These are phyloP conservation scores for Nanger granti DNA, from an alignment of 2,113 vertebrate genomes.

Conservation along the genomic window DNA sequence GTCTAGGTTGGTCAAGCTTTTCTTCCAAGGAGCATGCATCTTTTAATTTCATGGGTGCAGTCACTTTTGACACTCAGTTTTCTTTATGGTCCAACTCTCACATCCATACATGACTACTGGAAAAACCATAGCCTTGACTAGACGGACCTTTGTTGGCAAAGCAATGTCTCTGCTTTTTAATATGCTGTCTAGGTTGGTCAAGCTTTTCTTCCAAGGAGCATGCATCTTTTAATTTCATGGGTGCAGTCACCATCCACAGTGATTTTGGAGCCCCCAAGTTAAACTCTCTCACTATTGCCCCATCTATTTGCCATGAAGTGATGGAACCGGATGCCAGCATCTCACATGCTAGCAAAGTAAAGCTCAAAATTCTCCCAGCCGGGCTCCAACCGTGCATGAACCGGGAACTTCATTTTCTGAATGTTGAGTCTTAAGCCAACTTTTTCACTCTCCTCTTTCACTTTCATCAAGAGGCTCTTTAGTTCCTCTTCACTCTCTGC, in stretches of 20 bases:
- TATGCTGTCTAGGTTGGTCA: background rate
- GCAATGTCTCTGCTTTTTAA: background rate
- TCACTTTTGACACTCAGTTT: background rate
- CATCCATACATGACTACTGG: background rate
- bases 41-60: background rate
- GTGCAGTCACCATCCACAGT: background rate
- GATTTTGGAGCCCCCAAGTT: background rate
- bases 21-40: background rate
- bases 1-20: background rate
- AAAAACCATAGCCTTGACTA: background rate
- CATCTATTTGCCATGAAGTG: background rate
- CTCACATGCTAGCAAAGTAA: no score
- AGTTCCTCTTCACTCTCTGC: background rate
- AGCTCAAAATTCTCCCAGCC: no score
- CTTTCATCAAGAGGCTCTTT: background rate
- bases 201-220: background rate
- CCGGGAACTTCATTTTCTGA: background rate
- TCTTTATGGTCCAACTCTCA: background rate
- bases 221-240: background rate
- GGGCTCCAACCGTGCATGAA: no score
- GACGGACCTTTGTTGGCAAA: background rate
- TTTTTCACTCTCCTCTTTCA: background rate
- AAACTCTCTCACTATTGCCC: background rate
- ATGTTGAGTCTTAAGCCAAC: background rate
- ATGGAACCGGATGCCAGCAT: background rate